Evolutionary conservation across 92 coral and sea anemone genomes (phyloP), one percentile per base, ranked within the genome.

Genomic region (Siderastrea siderea): DNA sequence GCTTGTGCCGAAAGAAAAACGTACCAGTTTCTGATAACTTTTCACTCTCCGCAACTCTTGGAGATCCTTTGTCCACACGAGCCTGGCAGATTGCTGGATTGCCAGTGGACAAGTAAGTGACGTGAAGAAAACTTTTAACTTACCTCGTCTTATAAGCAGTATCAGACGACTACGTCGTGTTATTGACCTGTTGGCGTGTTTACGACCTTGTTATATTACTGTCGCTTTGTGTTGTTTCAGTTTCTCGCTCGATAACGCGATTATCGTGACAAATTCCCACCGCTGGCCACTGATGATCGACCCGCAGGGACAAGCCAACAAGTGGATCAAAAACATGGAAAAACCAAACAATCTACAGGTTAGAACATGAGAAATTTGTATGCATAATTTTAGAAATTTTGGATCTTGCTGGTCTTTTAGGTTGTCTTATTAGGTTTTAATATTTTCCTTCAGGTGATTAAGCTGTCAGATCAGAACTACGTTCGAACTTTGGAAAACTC

Each of bases 281-380:
- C 97, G 99, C 9, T 97, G 99, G 99, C 93, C 99, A 1, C 79
- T 97, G 67, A 97, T 97, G 98, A 94, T 97, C 83, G 99, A 97
- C 88, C 99, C 99, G 0, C 99, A 97, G 75, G 99, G 98, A 4
- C 99, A 97, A 77, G 99, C 99, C 4, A 97, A 97, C 91, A 95
- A 97, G 82, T 97, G 99, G 99, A 89, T 97, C 58, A 97, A 97
- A 60, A 97, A 97, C 87, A 97, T 97, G 99, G 99, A 97, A 86
- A 97, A 92, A 84, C 96, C 99, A 2, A 97, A 95, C 90, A 97
- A 89, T 77, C 90, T 97, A 7, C 98, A 95, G 95, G 97, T 91
- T 14, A 63, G 74, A 9, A 52, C 79, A 43, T 3, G 8, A 49
- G 0, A 47, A 70, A 45, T 17, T 67, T n/a, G 65, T 15, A 55